phyloP scores from a whole-genome alignment of 1,140 invertebrate species.

The Drosophila albomicans region DNA sequence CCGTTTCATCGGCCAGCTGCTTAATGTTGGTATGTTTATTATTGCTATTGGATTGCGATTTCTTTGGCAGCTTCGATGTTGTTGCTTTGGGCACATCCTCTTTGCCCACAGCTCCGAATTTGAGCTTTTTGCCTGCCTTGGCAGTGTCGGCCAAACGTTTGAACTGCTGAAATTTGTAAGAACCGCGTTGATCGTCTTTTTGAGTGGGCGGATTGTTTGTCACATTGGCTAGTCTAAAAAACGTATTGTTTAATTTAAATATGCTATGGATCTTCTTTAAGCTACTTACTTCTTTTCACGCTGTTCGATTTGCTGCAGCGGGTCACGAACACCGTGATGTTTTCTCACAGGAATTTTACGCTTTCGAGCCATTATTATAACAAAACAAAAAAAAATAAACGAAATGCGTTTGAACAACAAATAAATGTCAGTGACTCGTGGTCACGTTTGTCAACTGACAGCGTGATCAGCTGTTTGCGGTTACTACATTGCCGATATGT shows the following conservation, averaged over 20 bases:
- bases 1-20: constrained; percentile 85
- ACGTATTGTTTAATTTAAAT: background rate
- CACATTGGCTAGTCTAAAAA: constrained; percentile 71
- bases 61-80: constrained; percentile 9
- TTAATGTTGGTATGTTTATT: constrained; percentile 55
- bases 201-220: constrained; percentile 77
- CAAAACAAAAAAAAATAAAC: constrained; percentile 5
- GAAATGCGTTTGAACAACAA: constrained; percentile 5
- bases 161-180: constrained; percentile 75
- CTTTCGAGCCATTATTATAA: constrained; percentile 64
- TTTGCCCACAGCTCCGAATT: constrained; percentile 48
- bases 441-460: constrained; percentile 44
- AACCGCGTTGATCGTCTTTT: constrained; percentile 71
- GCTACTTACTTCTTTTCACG: constrained; percentile 69
- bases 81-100: constrained; percentile 68
- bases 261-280: background rate
- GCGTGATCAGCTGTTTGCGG: constrained; percentile 31
- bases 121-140: constrained; percentile 73
- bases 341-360: constrained; percentile 83
- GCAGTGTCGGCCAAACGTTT: constrained; percentile 66
- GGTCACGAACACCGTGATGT: constrained; percentile 82
- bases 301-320: constrained; percentile 74
- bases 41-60: background rate
- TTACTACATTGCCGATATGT: constrained; percentile 1
- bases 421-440: constrained; percentile 23